A percentile compares a stretch with the other conserved stretches of the same genome.
Evolutionary conservation across 92 coral and sea anemone species (phyloP).

Genomic region (Paramuricea clavata): DNA sequence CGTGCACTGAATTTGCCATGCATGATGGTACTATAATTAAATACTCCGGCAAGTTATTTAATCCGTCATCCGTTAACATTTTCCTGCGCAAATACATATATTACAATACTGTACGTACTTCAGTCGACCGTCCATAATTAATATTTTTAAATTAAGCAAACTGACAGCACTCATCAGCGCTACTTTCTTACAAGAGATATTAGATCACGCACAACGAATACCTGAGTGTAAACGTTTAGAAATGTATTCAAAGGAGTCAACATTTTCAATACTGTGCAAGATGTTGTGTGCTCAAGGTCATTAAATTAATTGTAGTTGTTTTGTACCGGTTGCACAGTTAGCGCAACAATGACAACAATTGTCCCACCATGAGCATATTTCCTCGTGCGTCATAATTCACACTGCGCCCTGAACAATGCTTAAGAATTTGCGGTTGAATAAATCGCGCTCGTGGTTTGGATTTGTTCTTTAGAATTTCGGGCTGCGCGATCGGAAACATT

Average conservation of each 20-base stretch:
- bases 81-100: not conserved
- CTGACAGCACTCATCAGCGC: not conserved
- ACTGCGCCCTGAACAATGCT: not conserved
- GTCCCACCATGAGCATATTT: not conserved
- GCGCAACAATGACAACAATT: not conserved
- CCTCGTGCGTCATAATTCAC: not conserved
- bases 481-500: too few relatives aligned
- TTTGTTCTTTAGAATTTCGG: too few relatives aligned
- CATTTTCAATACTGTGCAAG: too few relatives aligned
- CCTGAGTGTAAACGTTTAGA: too few relatives aligned
- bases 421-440: too few relatives aligned
- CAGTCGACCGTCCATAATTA: too few relatives aligned
- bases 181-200: not conserved
- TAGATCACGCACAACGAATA: not conserved
- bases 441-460: not conserved
- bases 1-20: not conserved
- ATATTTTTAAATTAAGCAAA: too few relatives aligned
- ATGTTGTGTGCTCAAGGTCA: not conserved
- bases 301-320: not conserved
- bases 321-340: not conserved
- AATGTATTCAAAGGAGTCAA: too few relatives aligned
- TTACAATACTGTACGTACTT: too few relatives aligned
- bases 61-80: not conserved
- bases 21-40: not conserved
- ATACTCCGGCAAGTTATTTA: not conserved